A percentile compares a stretch with the other conserved stretches of the same genome.
Evolutionary conservation across 2,113 vertebrate species (phyloP).

Genomic region (Cottus gobio): DNA sequence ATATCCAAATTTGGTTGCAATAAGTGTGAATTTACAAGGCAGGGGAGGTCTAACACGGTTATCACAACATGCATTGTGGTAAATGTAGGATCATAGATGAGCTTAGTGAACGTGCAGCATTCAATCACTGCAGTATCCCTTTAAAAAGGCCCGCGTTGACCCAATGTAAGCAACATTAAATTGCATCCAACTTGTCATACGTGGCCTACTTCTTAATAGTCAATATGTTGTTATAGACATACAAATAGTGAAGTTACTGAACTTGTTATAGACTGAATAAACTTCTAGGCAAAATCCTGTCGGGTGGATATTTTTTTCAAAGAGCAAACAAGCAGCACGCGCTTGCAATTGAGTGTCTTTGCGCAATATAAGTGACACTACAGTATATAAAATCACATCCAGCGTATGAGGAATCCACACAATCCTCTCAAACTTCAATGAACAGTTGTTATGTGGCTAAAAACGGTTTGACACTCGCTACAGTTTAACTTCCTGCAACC

Average conservation of each 20-base stretch:
- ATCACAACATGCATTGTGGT: neutral
- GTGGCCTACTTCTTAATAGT: neutral
- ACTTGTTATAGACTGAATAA: neutral
- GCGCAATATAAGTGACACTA: neutral
- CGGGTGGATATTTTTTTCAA: neutral
- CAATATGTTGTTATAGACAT: neutral
- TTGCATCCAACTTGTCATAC: neutral
- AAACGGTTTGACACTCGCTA: constrained; percentile 32
- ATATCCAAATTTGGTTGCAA: neutral
- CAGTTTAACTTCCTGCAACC: constrained; percentile 71
- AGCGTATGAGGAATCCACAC: neutral
- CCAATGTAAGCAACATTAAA: neutral
- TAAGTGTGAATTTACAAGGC: neutral
- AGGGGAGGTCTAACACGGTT: neutral
- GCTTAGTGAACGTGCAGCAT: neutral
- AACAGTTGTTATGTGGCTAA: neutral
- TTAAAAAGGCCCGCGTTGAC: neutral
- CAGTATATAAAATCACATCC: neutral
- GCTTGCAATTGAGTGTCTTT: neutral
- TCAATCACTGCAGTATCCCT: neutral
- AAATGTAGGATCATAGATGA: neutral
- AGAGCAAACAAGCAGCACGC: neutral
- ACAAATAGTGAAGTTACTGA: neutral
- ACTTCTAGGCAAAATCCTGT: constrained; percentile 10
- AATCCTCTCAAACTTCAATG: neutral